Evolutionary conservation across 2,113 vertebrate species (phyloP).

Genomic region (Diadophis punctatus): DNA sequence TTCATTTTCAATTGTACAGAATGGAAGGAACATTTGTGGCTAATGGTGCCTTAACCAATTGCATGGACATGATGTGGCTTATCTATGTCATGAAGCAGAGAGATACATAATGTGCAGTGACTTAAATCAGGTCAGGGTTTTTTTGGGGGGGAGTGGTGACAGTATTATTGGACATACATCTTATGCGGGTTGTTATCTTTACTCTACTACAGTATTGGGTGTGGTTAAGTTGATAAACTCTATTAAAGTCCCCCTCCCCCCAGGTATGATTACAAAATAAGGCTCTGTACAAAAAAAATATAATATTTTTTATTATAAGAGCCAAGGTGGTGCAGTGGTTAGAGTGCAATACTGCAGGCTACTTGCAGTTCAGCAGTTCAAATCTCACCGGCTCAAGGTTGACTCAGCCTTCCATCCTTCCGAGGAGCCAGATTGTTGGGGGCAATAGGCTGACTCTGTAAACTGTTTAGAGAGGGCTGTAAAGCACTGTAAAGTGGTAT

Average conservation of each 20-base stretch:
- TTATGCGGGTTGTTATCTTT: background rate
- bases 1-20: background rate
- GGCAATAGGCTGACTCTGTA: no score
- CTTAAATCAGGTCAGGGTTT: background rate
- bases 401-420: no score
- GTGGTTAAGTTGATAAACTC: background rate
- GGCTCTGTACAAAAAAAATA: background rate
- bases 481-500: no score
- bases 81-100: background rate
- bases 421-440: no score
- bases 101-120: background rate
- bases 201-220: background rate
- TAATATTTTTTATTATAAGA: background rate
- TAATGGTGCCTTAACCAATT: background rate
- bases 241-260: background rate
- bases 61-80: background rate
- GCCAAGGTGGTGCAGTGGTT: no score
- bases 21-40: background rate
- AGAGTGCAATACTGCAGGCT: no score
- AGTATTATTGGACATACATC: background rate
- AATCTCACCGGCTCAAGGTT: no score
- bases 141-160: background rate
- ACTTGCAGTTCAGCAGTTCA: no score
- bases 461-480: no score
- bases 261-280: background rate